Evolutionary conservation across 2,888 invertebrate species (phyloP), one percentile per base, ranked within the genome.

Genomic region (Leptothorax acervorum): DNA sequence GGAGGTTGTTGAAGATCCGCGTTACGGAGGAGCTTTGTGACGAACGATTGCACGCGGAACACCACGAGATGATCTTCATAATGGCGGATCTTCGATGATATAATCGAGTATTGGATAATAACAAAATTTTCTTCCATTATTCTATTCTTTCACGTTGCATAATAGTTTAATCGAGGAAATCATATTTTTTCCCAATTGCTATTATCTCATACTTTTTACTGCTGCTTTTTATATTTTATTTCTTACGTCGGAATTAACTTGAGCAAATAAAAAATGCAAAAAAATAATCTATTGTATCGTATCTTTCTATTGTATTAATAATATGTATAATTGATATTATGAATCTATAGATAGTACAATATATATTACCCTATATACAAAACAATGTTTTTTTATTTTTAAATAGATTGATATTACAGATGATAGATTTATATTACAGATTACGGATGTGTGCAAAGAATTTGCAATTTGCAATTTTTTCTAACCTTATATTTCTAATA

Each of bases 1-100:
- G 86, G 78, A 84, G 85, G 79, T 87, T 84, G 76, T 60, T 11
- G 66, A 78, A 82, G 84, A 86, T 83, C 60, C 63, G 74, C 74
- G 83, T 83, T 82, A 60, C 82, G 53, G 55, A 70, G 53, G 71
- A 86, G 71, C 60, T 68, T 81, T 81, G 57, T 65, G 63, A 83
- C 84, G 82, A 84, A 65, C 83, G 84, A 85, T 89, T 85, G 66
- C 82, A 66, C 84, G 63, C 65, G 74, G 18, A 84, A 60, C 35
- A 18, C 55, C 66, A 68, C 74, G 68, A 83, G 53, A 82, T 48
- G 74, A 74, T 62, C 53, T 28, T 57, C 18, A 45, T 84, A 88
- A 76, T 82, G 87, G 85, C 85, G 82, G 83, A 84, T 35, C 35
- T 18, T 57, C 23, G 63, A 68, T 18, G 60, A 71, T 28, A 55